Evolutionary conservation across 2,797 vertebrate species (phyloP).

Genomic region (Antennarius maculatus): DNA sequence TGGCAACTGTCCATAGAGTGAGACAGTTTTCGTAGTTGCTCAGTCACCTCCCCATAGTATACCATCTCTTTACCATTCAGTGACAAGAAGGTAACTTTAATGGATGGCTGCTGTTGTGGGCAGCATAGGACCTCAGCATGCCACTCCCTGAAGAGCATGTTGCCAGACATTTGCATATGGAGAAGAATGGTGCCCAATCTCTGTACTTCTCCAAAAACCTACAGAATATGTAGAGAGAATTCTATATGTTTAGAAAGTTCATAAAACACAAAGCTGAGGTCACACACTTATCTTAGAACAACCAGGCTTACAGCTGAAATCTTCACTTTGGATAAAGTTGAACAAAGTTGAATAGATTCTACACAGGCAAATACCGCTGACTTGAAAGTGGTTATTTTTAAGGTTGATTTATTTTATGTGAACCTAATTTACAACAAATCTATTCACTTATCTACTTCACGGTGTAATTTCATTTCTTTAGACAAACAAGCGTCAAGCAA

Average conservation of each 20-base stretch:
- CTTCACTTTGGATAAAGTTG: not conserved
- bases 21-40: constrained; percentile 70
- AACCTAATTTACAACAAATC: too few species aligned
- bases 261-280: not conserved
- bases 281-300: not conserved
- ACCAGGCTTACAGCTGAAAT: not conserved
- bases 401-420: too few species aligned
- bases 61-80: constrained; percentile 40
- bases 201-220: constrained; percentile 83
- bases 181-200: constrained; percentile 74
- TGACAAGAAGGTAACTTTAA: constrained; percentile 67
- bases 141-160: constrained; percentile 81
- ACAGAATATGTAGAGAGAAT: not conserved
- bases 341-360: not conserved
- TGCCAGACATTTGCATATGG: constrained; percentile 79
- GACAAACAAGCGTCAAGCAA: too few species aligned
- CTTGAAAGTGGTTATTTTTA: too few species aligned
- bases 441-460: not conserved
- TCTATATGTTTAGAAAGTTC: not conserved
- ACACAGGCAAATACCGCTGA: too few species aligned
- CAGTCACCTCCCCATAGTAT: constrained; percentile 58
- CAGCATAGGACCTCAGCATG: constrained; percentile 69
- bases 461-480: not conserved
- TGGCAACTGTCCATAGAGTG: constrained; percentile 79
- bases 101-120: constrained; percentile 55